phyloP scores from a whole-genome alignment of 2,113 vertebrate species.

The Halichoeres trimaculatus region DNA sequence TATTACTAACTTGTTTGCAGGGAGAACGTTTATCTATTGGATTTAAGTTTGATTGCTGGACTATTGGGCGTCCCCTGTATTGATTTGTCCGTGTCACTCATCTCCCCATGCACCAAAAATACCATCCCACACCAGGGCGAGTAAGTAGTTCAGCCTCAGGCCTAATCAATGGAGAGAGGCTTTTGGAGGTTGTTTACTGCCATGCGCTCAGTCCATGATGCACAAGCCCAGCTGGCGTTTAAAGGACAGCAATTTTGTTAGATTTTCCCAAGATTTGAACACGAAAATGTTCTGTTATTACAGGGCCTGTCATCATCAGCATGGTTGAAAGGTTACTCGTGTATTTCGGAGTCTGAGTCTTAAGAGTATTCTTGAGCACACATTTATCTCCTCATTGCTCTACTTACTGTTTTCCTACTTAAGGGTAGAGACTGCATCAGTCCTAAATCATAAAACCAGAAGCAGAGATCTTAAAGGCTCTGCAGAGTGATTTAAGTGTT shows the following conservation, averaged over 20 bases:
- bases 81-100: constrained; percentile 69
- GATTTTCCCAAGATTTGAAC: constrained; percentile 62
- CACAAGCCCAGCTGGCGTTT: constrained; percentile 57
- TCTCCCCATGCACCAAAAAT: constrained; percentile 69
- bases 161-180: constrained; percentile 78
- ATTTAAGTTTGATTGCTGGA: constrained; percentile 34
- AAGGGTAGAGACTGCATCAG: constrained; percentile 40
- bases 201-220: constrained; percentile 55
- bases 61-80: constrained; percentile 48
- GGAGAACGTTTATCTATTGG: constrained; percentile 18
- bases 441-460: constrained; percentile 72
- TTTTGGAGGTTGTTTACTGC: constrained; percentile 78
- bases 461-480: constrained; percentile 50
- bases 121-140: constrained; percentile 67
- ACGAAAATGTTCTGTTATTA: constrained; percentile 56
- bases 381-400: constrained; percentile 56
- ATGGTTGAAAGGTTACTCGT: constrained; percentile 35
- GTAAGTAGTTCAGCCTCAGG: constrained; percentile 78
- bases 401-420: constrained; percentile 71
- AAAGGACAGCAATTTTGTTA: constrained; percentile 57
- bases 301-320: constrained; percentile 57
- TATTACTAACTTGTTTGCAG: constrained; percentile 11
- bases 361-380: constrained; percentile 37
- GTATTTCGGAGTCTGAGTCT: constrained; percentile 52
- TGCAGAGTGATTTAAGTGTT: constrained; percentile 69